Base-by-base conservation (phyloP, 2,797 vertebrate genomes). In the Arvicola amphibius region DNA sequence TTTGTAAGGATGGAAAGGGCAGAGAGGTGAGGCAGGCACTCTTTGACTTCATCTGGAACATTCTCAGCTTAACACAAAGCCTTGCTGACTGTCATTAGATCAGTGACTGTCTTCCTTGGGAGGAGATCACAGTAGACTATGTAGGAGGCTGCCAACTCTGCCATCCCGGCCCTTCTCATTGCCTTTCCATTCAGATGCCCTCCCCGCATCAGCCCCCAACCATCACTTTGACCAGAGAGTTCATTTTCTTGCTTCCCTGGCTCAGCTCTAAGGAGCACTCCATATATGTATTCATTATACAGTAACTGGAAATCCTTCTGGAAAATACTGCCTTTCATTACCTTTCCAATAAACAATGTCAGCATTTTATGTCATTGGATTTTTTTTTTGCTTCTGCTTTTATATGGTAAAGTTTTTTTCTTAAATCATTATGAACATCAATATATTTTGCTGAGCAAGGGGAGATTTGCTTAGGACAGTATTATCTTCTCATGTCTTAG, bases 361-460 rank as follows among this genome's bases (percentile, higher is more conserved):
- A 92, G 94, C 81, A 79, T 67, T 92, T 90, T 32, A 32, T 89
- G 29, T 59, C 69, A 71, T 34, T 89, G 78, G 8, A 88, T 91
- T 88, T 95, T n/a, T 95, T n/a, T 51, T 88, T 90, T 77, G 34
- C 85, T 91, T 83, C 37, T 27, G 56, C 6, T 76, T 76, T 94
- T 40, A 51, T 69, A 25, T 79, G 40, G 74, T 32, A 37, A 4
- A 74, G 4, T 12, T n/a, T 84, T 96, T 97, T 46, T 59, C 56
- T 51, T 17, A 46, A 23, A 53, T 71, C 93, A 81, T 81, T 88
- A 79, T 71, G 88, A 93, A 61, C 13, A 23, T 96, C 96, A 87
- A 48, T 97, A 91, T 23, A 1, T 91, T 94, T 81, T 96, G 83
- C 88, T 89, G 83, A 96, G 48, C 27, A 56, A 80, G 81, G 86